Base-by-base conservation (phyloP, 2,888 invertebrate genomes). In the Nephrotoma guestfalica region DNA sequence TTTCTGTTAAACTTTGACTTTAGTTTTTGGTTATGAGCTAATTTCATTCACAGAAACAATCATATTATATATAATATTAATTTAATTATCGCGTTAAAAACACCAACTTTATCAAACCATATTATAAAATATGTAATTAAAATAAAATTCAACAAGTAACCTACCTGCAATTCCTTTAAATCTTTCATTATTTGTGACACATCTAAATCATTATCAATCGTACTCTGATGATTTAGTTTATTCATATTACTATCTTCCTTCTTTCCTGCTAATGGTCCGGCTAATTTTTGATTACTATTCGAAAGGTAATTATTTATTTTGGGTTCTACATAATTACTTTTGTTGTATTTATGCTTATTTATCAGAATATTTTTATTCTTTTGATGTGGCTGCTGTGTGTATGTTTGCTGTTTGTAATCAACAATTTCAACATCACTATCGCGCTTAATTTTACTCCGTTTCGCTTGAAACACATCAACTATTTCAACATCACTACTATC, bases 111-210 rank as follows among this genome's bases (percentile, higher is more conserved):
- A 30, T 30, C 30, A 30, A 30, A 2, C 3, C 2, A 30, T 30
- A 30, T 30, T 30, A 30, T 30, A 30, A 30, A 30, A 30, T 30
- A 30, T 30, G 3, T 30, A 30, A 30, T 30, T 42, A 43, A n/a
- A 42, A 43, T 43, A 45, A 18, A 45, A 47, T 30, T 41, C 5
- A 4, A 41, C 30, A 7, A 87, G 86, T 86, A 86, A 87, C 88
- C 87, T 88, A 89, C 92, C 88, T 92, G 92, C 83, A 93, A 89
- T 85, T 91, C 92, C 88, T 92, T 92, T 83, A 93, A 89, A 87
- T 91, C 91, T 87, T 92, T 92, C 91, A 92, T 92, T 30, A 92
- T 92, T 89, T 92, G 92, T 87, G 91, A 91, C 83, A 92, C 92
- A 88, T 92, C 92, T 85, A 90, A 88, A 85, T 89, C 90, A 57